These are phyloP conservation scores for Dendrocincla fuliginosa DNA, from an alignment of 2,797 vertebrate genomes.

Conservation along the genomic window DNA sequence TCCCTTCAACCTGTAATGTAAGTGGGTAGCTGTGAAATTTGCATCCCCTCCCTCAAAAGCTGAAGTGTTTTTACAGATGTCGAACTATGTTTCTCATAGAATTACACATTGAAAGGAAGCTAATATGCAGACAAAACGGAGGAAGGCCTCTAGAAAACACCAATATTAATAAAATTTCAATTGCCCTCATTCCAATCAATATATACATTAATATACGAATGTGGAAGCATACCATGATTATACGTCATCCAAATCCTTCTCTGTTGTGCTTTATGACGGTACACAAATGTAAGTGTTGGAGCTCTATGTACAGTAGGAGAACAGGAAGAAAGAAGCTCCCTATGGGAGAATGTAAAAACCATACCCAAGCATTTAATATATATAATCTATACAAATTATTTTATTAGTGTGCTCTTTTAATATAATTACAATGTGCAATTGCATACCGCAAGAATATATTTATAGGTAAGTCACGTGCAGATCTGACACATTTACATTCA, in stretches of 20 bases:
- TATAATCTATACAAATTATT: slow-evolving; percentile 86
- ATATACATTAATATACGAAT: slow-evolving; percentile 68
- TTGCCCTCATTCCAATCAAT: slow-evolving; percentile 70
- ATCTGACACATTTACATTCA: slow-evolving; percentile 70
- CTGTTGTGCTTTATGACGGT: slow-evolving; percentile 63
- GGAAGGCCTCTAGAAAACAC: slow-evolving; percentile 71
- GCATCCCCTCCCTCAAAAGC: slow-evolving; percentile 66
- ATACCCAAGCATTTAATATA: slow-evolving; percentile 79
- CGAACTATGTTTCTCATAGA: slow-evolving; percentile 58
- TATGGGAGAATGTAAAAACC: slow-evolving; percentile 79
- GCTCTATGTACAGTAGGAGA: slow-evolving; percentile 74
- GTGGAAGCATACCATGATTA: slow-evolving; percentile 50
- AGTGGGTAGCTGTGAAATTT: slow-evolving; percentile 78
- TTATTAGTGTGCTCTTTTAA: slow-evolving; percentile 90
- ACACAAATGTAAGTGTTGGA: slow-evolving; percentile 61
- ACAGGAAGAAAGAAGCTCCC: slow-evolving; percentile 76
- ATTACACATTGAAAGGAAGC: slow-evolving; percentile 75
- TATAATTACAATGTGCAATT: slow-evolving; percentile 88
- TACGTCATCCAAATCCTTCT: slow-evolving; percentile 27
- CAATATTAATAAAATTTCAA: slow-evolving; percentile 77
- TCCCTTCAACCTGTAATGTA: slow-evolving; percentile 79
- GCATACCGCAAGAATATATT: slow-evolving; percentile 80
- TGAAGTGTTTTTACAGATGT: slow-evolving; percentile 75
- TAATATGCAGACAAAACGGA: slow-evolving; percentile 76
- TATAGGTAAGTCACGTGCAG: slow-evolving; percentile 74